Percentiles rank a stretch among this genome's conserved stretches.
phyloP scores from a whole-genome alignment of 2,888 invertebrate genomes.

The Chymomyza fuscimana region DNA sequence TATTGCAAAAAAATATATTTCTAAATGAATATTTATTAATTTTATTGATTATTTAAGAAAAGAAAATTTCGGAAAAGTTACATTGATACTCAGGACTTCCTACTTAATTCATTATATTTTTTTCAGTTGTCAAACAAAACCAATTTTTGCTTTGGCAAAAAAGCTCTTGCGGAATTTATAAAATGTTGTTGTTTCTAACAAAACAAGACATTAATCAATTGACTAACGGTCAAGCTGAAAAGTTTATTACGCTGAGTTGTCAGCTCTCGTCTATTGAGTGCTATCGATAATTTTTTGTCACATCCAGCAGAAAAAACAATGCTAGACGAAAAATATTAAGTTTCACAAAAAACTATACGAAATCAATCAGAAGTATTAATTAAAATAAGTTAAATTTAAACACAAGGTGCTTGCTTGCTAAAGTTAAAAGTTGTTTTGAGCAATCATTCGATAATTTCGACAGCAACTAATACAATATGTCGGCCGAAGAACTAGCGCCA shows the following conservation, averaged over 20 bases:
- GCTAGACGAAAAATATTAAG: not conserved
- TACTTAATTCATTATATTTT: too few relatives aligned
- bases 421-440: not conserved
- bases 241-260: not conserved
- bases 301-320: not conserved
- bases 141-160: too few relatives aligned
- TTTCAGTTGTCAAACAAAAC: too few relatives aligned
- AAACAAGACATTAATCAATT: not conserved
- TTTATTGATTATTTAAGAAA: not conserved
- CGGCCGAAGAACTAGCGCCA: slow-evolving; percentile 77
- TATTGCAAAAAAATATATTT: not conserved
- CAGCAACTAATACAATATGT: slow-evolving; percentile 68
- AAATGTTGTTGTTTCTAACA: not conserved
- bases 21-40: too few relatives aligned
- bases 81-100: too few relatives aligned
- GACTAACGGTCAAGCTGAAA: not conserved
- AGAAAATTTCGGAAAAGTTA: too few relatives aligned
- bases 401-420: not conserved
- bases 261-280: not conserved
- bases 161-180: too few relatives aligned
- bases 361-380: not conserved
- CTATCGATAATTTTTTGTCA: not conserved
- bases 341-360: not conserved
- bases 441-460: not conserved
- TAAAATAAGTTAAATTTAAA: not conserved